Percentiles rank a stretch among this genome's conserved stretches.
These are phyloP conservation scores for Rhyacichthys aspro DNA, from an alignment of 2,797 vertebrate species.

Conservation along the genomic window DNA sequence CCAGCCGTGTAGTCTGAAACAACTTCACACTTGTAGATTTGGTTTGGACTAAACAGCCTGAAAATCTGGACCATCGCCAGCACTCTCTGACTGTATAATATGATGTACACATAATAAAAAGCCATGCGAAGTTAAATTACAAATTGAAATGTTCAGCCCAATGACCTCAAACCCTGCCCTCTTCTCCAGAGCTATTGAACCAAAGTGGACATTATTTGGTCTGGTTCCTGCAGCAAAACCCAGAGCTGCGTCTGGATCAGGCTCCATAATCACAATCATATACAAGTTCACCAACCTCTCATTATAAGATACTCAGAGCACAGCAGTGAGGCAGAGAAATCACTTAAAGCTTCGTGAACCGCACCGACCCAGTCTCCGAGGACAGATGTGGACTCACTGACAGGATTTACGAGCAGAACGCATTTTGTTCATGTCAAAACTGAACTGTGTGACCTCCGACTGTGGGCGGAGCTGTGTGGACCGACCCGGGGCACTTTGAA, in stretches of 20 bases:
- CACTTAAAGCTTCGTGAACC: conserved; percentile 34
- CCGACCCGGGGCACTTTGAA: too few species aligned
- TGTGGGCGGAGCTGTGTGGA: too few species aligned
- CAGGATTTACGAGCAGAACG: conserved; percentile 9
- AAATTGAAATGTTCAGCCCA: conserved; percentile 36
- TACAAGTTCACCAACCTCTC: conserved; percentile 63
- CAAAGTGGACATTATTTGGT: conserved; percentile 65
- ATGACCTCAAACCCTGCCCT: conserved; percentile 32
- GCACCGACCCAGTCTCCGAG: conserved; percentile 45
- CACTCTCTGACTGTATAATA: too few species aligned
- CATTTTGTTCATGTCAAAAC: conserved; percentile 15
- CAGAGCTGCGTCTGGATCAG: conserved; percentile 60
- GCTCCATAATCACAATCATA: conserved; percentile 69
- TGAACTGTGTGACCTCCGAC: conserved; percentile 22
- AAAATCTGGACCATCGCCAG: too few species aligned
- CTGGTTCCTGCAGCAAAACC: conserved; percentile 61
- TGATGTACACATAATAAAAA: too few species aligned
- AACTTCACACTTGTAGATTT: too few species aligned
- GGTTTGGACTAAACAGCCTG: too few species aligned
- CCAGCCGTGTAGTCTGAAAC: too few species aligned
- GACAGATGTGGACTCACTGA: conserved; percentile 33
- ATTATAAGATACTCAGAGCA: conserved; percentile 66
- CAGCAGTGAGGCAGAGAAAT: conserved; percentile 43
- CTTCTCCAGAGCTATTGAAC: conserved; percentile 57
- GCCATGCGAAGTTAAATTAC: too few species aligned